phyloP scores from a whole-genome alignment of 2,113 vertebrate genomes.

The Otus sunia region DNA sequence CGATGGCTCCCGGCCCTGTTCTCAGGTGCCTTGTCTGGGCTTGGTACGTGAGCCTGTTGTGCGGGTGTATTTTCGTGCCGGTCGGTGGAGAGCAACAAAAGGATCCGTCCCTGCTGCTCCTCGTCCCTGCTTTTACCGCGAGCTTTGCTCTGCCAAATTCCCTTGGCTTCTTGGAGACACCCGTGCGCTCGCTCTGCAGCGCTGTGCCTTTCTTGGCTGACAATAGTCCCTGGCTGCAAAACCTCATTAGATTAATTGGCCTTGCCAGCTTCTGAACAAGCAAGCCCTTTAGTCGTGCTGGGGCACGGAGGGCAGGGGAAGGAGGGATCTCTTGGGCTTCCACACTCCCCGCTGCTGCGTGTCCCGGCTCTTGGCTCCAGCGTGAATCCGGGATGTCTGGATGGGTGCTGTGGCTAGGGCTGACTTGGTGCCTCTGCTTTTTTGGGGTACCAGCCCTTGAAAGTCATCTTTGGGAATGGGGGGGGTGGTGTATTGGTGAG shows the following conservation, averaged over 20 bases:
- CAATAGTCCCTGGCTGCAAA: constrained; percentile 65
- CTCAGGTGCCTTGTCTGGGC: not conserved
- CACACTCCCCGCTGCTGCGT: not conserved
- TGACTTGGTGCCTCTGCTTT: not conserved
- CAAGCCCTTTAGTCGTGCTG: constrained; percentile 48
- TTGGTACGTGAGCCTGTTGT: not conserved
- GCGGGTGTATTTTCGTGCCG: not conserved
- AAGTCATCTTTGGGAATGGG: not conserved
- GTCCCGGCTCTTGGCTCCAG: not conserved
- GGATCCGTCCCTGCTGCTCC: constrained; percentile 1
- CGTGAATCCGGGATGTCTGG: not conserved
- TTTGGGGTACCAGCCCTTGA: not conserved
- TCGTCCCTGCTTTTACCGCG: not conserved
- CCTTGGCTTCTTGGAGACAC: constrained; percentile 42
- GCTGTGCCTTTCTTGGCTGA: constrained; percentile 55
- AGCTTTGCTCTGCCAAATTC: constrained; percentile 54
- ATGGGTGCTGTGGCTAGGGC: not conserved
- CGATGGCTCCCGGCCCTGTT: not conserved
- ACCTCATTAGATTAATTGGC: constrained; percentile 68
- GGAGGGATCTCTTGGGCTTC: constrained; percentile 16
- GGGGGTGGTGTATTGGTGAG: not conserved
- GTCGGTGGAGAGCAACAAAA: not conserved
- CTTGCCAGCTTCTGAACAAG: constrained; percentile 59
- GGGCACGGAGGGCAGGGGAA: not conserved
- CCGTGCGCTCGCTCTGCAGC: not conserved